Percentiles rank a stretch among this genome's conserved stretches.
Conservation (phyloP, 1,140 invertebrate species). For the Drosophila pseudoobscura region DNA sequence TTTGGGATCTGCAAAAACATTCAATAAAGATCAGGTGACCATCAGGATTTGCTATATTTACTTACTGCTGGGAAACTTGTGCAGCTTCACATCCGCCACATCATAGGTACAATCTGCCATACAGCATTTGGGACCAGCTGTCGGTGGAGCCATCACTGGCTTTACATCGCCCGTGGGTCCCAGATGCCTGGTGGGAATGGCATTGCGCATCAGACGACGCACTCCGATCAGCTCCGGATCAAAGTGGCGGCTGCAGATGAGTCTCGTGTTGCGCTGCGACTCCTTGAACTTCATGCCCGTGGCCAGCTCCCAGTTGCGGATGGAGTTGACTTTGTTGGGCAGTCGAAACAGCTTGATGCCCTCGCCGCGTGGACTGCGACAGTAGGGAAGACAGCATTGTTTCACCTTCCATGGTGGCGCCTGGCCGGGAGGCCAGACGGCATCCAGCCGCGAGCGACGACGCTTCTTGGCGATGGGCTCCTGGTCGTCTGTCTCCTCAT, state of each 20-base stretch:
- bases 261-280: slow-evolving; percentile 67
- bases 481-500: slow-evolving; percentile 28
- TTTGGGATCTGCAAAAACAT: slow-evolving; percentile 31
- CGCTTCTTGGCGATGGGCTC: slow-evolving; percentile 24
- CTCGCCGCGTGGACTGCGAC: slow-evolving; percentile 59
- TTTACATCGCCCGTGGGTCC: neutral
- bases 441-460: slow-evolving; percentile 34
- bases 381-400: slow-evolving; percentile 65
- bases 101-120: slow-evolving; percentile 46
- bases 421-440: slow-evolving; percentile 17
- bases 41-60: neutral
- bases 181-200: slow-evolving; percentile 60
- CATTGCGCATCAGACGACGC: slow-evolving; percentile 60
- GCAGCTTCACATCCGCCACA: slow-evolving; percentile 26
- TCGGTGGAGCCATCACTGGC: neutral
- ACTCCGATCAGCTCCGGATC: slow-evolving; percentile 66
- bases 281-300: slow-evolving; percentile 66
- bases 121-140: slow-evolving; percentile 38
- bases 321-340: slow-evolving; percentile 51
- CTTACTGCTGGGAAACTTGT: slow-evolving; percentile 66
- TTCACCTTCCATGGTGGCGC: slow-evolving; percentile 61
- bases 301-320: slow-evolving; percentile 62
- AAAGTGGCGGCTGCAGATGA: slow-evolving; percentile 71
- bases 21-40: too few species aligned
- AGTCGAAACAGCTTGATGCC: slow-evolving; percentile 69